Evolutionary conservation across 2,797 vertebrate species (phyloP).

Genomic region (Glossophaga mutica): DNA sequence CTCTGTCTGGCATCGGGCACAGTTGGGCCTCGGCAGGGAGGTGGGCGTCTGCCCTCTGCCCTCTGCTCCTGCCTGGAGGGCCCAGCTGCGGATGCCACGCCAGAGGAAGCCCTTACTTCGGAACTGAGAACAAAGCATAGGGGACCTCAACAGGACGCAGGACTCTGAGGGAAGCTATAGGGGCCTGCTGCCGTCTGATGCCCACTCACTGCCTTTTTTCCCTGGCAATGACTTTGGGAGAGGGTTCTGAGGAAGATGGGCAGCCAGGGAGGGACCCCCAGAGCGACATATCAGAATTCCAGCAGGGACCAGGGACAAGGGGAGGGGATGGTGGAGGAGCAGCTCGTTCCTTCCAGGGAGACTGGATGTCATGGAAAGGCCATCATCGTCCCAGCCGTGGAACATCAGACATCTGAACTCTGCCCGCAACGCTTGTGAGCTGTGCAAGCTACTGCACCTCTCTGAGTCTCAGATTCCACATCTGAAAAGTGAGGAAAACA

Average conservation of each 20-base stretch:
- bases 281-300: too few relatives aligned
- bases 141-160: not conserved
- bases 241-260: not conserved
- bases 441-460: not conserved
- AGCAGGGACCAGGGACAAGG: not conserved
- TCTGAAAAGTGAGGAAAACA: not conserved
- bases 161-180: not conserved
- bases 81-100: accelerated
- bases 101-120: not conserved
- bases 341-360: not conserved
- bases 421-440: not conserved
- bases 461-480: not conserved
- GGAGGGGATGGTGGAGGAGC: not conserved
- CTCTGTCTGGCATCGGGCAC: not conserved
- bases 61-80: not conserved
- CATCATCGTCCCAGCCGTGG: not conserved
- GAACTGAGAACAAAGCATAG: not conserved
- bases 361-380: too few relatives aligned
- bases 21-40: not conserved
- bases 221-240: not conserved
- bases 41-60: not conserved
- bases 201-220: not conserved
- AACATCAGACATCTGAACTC: not conserved
- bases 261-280: not conserved
- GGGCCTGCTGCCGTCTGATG: not conserved